phyloP scores from a whole-genome alignment of 2,113 vertebrate genomes.

The Saccopteryx bilineata region DNA sequence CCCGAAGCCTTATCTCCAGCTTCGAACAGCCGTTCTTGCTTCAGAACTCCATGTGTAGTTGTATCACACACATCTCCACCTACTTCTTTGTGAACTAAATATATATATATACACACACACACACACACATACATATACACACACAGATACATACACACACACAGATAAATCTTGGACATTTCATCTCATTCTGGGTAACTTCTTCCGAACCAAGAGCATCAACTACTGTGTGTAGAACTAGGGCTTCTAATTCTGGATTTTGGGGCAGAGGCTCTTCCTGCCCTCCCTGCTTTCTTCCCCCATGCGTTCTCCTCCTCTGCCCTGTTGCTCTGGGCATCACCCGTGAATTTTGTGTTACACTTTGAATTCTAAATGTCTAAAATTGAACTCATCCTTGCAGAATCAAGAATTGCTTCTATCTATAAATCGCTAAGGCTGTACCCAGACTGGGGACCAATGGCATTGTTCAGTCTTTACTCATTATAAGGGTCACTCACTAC shows the following conservation, averaged over 20 bases:
- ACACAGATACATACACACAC: too few relatives aligned
- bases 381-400: not conserved
- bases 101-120: too few relatives aligned
- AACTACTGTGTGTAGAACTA: rapidly evolving
- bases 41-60: not conserved
- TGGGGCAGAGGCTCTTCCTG: rapidly evolving
- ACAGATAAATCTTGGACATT: not conserved
- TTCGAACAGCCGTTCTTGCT: not conserved
- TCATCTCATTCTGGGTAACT: not conserved
- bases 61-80: rapidly evolving
- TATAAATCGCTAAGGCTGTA: too few relatives aligned
- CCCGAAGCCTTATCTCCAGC: not conserved
- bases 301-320: rapidly evolving
- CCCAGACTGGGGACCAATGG: not conserved
- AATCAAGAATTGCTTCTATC: rapidly evolving
- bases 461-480: rapidly evolving
- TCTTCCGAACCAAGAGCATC: not conserved
- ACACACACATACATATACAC: too few relatives aligned
- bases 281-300: too few relatives aligned
- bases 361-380: not conserved
- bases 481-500: not conserved
- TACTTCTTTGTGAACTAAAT: not conserved
- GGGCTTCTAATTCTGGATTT: not conserved
- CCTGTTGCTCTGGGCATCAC: not conserved
- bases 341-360: rapidly evolving